Evolutionary conservation across 2,888 invertebrate genomes (phyloP).

Genomic region (Tiphia femorata): DNA sequence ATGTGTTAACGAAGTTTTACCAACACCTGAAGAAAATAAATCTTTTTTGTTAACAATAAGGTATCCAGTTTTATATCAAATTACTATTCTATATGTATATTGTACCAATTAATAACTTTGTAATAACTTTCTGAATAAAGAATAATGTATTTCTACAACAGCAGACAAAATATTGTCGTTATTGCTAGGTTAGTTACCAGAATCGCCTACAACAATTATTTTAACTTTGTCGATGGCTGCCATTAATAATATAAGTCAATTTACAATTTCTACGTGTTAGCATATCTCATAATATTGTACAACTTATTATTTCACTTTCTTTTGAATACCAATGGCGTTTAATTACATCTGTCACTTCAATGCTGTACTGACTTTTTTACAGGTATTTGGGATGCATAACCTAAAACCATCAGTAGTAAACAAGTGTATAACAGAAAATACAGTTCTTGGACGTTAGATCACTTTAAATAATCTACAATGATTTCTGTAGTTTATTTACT

Average conservation of each 20-base stretch:
- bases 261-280: not conserved
- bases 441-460: too few species aligned
- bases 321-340: too few species aligned
- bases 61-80: not conserved
- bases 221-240: slow-evolving; percentile 91
- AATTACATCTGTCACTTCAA: too few species aligned
- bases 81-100: not conserved
- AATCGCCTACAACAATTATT: slow-evolving; percentile 92
- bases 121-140: not conserved
- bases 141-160: too few species aligned
- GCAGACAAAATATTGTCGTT: slow-evolving; percentile 2
- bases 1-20: slow-evolving; percentile 95
- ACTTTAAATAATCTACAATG: too few species aligned
- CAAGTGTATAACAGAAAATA: slow-evolving; percentile 28
- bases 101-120: not conserved
- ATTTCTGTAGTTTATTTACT: too few species aligned
- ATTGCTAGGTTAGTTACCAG: slow-evolving; percentile 72
- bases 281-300: not conserved
- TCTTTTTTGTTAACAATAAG: not conserved
- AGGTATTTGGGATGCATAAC: slow-evolving; percentile 21
- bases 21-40: slow-evolving; percentile 80
- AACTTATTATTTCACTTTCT: too few species aligned
- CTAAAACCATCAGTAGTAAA: slow-evolving; percentile 27
- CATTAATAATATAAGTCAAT: slow-evolving; percentile 70
- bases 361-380: too few species aligned